A percentile compares a stretch with the other conserved stretches of the same genome.
phyloP scores from a whole-genome alignment of 2,888 invertebrate genomes.

The Ophraella communa region DNA sequence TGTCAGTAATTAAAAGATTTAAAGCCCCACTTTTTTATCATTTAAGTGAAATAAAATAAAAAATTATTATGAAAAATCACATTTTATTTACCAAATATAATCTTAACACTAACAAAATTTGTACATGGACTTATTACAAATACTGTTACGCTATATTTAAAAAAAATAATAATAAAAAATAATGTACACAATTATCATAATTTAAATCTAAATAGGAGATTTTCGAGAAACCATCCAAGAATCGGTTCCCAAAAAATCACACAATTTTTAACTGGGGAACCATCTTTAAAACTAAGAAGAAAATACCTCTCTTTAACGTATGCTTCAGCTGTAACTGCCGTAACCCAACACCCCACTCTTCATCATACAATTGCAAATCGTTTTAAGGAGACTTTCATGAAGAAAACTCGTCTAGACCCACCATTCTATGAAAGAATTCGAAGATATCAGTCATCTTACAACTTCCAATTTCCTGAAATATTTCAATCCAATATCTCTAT shows the following conservation, averaged over 20 bases:
- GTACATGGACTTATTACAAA: slow-evolving; percentile 50
- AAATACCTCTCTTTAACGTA: too few species aligned
- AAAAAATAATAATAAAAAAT: slow-evolving; percentile 41
- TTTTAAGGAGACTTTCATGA: too few species aligned
- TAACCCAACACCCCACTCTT: too few species aligned
- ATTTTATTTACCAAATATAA: slow-evolving; percentile 48
- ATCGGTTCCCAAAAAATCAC: slow-evolving; percentile 38
- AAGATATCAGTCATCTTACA: too few species aligned
- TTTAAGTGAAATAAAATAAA: not conserved
- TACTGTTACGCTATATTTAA: slow-evolving; percentile 41
- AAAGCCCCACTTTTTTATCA: not conserved
- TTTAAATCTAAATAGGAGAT: slow-evolving; percentile 37
- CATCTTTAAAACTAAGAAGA: too few species aligned
- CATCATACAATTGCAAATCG: too few species aligned
- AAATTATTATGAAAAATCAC: slow-evolving; percentile 43
- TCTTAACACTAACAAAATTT: slow-evolving; percentile 50
- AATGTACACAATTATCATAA: slow-evolving; percentile 41
- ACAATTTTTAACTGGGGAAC: too few species aligned
- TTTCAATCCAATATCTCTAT: too few species aligned
- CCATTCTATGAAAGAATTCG: too few species aligned
- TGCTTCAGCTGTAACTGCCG: too few species aligned
- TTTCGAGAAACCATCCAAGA: slow-evolving; percentile 30
- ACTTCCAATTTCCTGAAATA: too few species aligned
- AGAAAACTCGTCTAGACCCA: too few species aligned
- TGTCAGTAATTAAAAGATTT: not conserved